Evolutionary conservation across 2,888 invertebrate genomes (phyloP).

Genomic region (Chalcis sispes): DNA sequence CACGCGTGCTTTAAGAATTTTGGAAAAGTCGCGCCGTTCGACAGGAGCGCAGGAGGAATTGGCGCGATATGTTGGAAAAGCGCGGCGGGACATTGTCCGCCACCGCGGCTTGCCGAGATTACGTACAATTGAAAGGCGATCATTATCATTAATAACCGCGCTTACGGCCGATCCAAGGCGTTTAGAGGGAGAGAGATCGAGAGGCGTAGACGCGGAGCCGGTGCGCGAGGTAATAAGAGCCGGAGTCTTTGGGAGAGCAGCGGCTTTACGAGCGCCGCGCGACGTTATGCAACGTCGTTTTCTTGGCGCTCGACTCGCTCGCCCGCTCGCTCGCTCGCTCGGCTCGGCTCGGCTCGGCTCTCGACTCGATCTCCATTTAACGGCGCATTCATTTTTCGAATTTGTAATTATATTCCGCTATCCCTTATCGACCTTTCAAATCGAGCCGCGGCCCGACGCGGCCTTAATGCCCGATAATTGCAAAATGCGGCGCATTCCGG

Average conservation of each 20-base stretch:
- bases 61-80: neutral
- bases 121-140: slow-evolving; percentile 46
- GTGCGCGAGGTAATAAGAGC: slow-evolving; percentile 44
- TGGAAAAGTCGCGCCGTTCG: neutral
- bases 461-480: slow-evolving; percentile 67
- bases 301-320: neutral
- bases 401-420: slow-evolving; percentile 69
- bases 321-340: slow-evolving; percentile 2
- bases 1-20: neutral
- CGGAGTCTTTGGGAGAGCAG: slow-evolving; percentile 34
- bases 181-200: slow-evolving; percentile 27
- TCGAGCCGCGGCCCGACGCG: slow-evolving; percentile 56
- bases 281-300: slow-evolving; percentile 31
- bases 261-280: neutral
- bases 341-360: slow-evolving; percentile 4
- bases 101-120: slow-evolving; percentile 13
- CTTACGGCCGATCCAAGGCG: slow-evolving; percentile 37
- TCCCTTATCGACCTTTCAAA: slow-evolving; percentile 72
- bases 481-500: slow-evolving; percentile 66
- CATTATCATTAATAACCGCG: slow-evolving; percentile 51
- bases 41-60: neutral
- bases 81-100: neutral
- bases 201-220: neutral
- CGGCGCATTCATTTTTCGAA: slow-evolving; percentile 63
- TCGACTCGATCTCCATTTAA: slow-evolving; percentile 43